These are phyloP conservation scores for Monomorium pharaonis DNA, from an alignment of 1,140 invertebrate species.

Conservation along the genomic window DNA sequence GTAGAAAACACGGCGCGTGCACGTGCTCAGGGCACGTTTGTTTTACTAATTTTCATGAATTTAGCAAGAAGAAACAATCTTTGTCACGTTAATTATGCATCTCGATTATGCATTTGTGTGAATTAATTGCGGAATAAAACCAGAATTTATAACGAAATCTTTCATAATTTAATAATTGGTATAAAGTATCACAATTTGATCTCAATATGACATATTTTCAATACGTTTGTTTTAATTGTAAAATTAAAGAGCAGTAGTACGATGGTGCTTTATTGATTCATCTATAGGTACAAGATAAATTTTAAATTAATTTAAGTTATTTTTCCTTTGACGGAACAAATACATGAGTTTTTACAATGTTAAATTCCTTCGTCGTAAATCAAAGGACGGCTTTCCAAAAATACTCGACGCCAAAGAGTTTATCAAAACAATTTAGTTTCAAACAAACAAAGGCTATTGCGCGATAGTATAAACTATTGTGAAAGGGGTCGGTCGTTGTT, in stretches of 20 bases:
- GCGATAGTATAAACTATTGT: conserved; percentile 40
- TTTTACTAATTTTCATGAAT: conserved; percentile 30
- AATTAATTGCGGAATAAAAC: background rate
- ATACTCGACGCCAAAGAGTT: conserved; percentile 34
- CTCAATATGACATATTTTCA: background rate
- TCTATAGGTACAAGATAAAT: background rate
- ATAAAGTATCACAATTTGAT: background rate
- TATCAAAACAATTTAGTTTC: background rate
- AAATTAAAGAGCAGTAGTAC: background rate
- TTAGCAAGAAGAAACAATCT: background rate
- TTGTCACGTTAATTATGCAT: background rate
- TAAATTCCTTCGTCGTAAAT: background rate
- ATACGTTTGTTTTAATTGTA: background rate
- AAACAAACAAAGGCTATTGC: conserved; percentile 41
- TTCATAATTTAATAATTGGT: background rate
- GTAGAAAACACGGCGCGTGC: conserved; percentile 20
- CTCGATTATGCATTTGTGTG: too few species aligned
- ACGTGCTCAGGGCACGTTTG: conserved; percentile 37
- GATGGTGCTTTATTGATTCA: background rate
- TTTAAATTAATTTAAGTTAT: background rate
- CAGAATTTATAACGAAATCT: background rate
- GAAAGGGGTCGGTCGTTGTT: conserved; percentile 42
- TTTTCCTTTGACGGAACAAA: background rate
- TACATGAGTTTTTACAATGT: background rate
- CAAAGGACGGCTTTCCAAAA: background rate